Percentiles rank a stretch among this genome's conserved stretches.
These are phyloP conservation scores for Antheraea assamensis DNA, from an alignment of 2,888 invertebrate genomes.

Conservation along the genomic window DNA sequence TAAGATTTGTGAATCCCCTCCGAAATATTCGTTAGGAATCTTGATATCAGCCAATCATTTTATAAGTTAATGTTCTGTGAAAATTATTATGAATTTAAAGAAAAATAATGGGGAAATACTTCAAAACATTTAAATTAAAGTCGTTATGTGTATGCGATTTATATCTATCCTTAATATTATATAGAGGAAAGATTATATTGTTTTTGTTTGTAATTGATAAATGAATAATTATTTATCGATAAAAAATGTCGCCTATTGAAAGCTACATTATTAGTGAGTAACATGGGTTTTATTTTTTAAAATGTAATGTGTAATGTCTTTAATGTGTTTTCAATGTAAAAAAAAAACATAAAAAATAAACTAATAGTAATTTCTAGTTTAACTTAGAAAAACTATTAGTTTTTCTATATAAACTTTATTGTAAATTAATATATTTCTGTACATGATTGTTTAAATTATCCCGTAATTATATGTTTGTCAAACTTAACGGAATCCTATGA, in stretches of 20 bases:
- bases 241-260: too few relatives aligned
- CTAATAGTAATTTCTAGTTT: too few relatives aligned
- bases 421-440: background rate
- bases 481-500: background rate
- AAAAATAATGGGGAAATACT: background rate
- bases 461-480: background rate
- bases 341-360: too few relatives aligned
- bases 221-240: too few relatives aligned
- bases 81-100: conserved; percentile 18
- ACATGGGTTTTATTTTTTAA: too few relatives aligned
- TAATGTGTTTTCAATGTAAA: too few relatives aligned
- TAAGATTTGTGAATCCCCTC: conserved; percentile 51
- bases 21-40: conserved; percentile 36
- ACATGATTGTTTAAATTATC: background rate
- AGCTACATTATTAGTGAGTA: too few relatives aligned
- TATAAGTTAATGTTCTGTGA: conserved; percentile 41
- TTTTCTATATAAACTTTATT: background rate
- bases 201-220: too few relatives aligned
- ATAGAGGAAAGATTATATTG: too few relatives aligned
- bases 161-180: too few relatives aligned
- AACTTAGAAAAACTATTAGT: background rate
- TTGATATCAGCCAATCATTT: conserved; percentile 59
- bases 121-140: background rate
- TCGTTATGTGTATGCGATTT: too few relatives aligned
- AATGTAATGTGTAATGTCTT: too few relatives aligned